Evolutionary conservation across 35 echinoderm and acorn worm species (phyloP), one percentile per base, ranked within the genome.

Genomic region (Ophioderma brevispina): DNA sequence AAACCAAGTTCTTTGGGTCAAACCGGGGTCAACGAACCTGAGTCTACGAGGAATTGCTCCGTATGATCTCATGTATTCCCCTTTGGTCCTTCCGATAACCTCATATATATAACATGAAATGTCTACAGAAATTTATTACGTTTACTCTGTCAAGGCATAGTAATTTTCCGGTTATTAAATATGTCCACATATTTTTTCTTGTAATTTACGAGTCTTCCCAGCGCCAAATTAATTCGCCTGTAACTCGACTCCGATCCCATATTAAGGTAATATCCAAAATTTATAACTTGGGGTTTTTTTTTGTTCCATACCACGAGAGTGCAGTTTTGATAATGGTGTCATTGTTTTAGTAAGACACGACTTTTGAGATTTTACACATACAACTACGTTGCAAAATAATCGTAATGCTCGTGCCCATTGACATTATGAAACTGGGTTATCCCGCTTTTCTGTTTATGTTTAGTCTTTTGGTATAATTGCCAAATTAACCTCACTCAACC

Each of bases 91-190:
- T 70, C 6, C 10, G n/a, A 70, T 70, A 70, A 70, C 59, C 41
- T 70, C 28, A 30, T 8, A 13, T 13, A 70, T 25, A 70, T 70
- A 46, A 46, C 41, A 70, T 70, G 10, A 70, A 70, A 18, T 70
- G 59, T 70, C 59, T 8, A 2, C 15, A 30, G 59, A 70, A 30
- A 70, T 70, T 70, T 70, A 70, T 70, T 13, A 30, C 23, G 59
- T 70, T 13, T 70, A 70, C 59, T 25, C 59, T 25, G 28, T 70
- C 59, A 70, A 70, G 59, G 59, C 59, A 70, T 70, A 70, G 59
- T 30, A 70, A 70, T 70, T 70, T 70, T 70, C 59, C 59, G 59
- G 59, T 70, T 70, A 70, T 70, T 70, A 70, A n/a, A 70, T 70
- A 70, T 25, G 59, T 70, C 59, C 59, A 70, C 59, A 70, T 70